These are phyloP conservation scores for Odontophorus gujanensis DNA, from an alignment of 2,113 vertebrate species.

Conservation along the genomic window DNA sequence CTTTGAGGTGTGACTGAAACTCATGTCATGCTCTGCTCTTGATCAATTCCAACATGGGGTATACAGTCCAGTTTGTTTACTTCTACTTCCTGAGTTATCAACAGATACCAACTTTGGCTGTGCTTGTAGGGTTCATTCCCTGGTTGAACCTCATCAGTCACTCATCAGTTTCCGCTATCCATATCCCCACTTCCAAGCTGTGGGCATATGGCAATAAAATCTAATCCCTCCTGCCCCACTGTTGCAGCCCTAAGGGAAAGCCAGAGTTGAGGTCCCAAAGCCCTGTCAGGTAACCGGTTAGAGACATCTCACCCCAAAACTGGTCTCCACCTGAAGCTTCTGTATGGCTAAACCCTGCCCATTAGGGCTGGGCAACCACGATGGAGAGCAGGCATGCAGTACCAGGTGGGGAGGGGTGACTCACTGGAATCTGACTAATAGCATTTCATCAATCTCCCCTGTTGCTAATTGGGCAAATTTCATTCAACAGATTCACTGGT, in stretches of 20 bases:
- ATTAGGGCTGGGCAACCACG: not conserved
- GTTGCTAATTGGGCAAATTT: constrained; percentile 5
- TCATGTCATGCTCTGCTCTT: not conserved
- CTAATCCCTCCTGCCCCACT: not conserved
- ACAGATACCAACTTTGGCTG: not conserved
- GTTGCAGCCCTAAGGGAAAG: not conserved
- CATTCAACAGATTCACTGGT: not conserved
- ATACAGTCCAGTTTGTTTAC: not conserved
- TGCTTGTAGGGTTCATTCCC: not conserved
- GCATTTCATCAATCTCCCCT: not conserved
- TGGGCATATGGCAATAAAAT: not conserved
- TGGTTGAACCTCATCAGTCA: not conserved
- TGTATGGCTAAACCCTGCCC: not conserved
- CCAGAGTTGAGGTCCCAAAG: not conserved
- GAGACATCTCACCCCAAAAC: not conserved
- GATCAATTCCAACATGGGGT: not conserved
- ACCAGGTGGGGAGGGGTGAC: not conserved
- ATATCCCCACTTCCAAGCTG: not conserved
- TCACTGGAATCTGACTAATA: constrained; percentile 47
- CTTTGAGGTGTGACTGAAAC: constrained; percentile 27
- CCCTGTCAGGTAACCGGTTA: not conserved
- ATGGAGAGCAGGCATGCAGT: not conserved
- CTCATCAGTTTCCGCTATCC: not conserved
- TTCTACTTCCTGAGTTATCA: not conserved
- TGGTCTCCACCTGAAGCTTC: not conserved